Conservation (phyloP, 2,797 vertebrate genomes). For the Forpus xanthops region DNA sequence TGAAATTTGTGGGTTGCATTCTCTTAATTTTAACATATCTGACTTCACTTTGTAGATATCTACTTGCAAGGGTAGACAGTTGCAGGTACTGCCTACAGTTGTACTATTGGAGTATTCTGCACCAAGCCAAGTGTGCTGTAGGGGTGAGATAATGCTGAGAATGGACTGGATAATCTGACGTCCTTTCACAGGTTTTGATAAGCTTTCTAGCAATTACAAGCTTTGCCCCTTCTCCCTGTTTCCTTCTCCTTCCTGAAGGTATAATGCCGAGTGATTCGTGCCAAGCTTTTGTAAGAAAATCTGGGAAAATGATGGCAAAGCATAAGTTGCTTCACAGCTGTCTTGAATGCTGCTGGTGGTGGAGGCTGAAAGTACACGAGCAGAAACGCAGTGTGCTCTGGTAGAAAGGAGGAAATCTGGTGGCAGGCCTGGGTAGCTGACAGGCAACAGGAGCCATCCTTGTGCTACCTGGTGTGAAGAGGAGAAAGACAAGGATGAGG, state of each 20-base stretch:
- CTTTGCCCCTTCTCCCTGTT: not conserved
- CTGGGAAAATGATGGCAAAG: rapidly evolving
- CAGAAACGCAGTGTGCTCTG: not conserved
- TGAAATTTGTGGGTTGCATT: not conserved
- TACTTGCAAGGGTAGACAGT: not conserved
- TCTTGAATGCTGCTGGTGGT: not conserved
- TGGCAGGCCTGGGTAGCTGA: not conserved
- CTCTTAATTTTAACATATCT: not conserved
- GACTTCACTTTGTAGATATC: not conserved
- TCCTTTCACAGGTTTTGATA: not conserved
- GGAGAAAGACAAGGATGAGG: not conserved
- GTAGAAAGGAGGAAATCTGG: not conserved
- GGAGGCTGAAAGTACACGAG: not conserved
- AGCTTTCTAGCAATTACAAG: not conserved
- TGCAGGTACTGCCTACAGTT: not conserved
- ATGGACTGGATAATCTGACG: not conserved
- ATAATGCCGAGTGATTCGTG: not conserved
- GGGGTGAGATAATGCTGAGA: rapidly evolving
- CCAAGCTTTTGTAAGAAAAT: not conserved
- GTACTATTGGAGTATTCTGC: not conserved
- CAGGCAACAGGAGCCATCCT: rapidly evolving
- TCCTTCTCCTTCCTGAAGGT: not conserved
- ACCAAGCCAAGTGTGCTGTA: not conserved
- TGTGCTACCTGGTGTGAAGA: not conserved
- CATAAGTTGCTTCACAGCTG: not conserved